Conservation (phyloP, 2,113 vertebrate species). For the Perca fluviatilis region DNA sequence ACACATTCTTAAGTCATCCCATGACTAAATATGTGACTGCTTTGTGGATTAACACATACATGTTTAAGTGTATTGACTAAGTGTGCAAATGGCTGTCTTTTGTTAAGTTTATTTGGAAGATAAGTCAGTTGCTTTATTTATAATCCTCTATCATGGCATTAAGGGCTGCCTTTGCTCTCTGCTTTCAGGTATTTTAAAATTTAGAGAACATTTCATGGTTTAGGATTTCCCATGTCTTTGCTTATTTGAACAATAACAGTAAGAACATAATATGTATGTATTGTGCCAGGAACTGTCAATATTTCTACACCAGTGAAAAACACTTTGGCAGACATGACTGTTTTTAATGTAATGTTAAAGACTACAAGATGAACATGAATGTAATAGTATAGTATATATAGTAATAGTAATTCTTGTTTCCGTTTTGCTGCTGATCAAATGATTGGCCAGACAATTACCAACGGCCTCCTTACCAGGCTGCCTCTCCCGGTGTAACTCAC, state of each 20-base stretch:
- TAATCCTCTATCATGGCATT: background rate
- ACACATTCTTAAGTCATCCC: background rate
- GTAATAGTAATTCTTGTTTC: slow-evolving; percentile 31
- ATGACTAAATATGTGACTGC: background rate
- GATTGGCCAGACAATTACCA: slow-evolving; percentile 39
- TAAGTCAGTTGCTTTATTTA: slow-evolving; percentile 2
- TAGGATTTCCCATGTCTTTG: background rate
- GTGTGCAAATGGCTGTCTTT: background rate
- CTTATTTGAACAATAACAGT: background rate
- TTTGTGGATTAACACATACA: background rate
- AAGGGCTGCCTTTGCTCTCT: background rate
- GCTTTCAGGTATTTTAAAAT: background rate
- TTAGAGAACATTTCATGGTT: background rate
- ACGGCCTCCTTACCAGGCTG: slow-evolving; percentile 24
- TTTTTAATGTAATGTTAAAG: slow-evolving; percentile 4
- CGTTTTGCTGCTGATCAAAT: slow-evolving; percentile 38
- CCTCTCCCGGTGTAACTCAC: slow-evolving; percentile 8
- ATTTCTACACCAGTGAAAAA: background rate
- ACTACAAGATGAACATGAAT: background rate
- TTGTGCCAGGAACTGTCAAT: background rate
- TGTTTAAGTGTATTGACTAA: background rate
- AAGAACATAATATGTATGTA: background rate
- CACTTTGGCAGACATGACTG: background rate
- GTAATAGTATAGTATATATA: no score
- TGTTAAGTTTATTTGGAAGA: background rate